Conservation (phyloP, 2,888 invertebrate genomes). For the Tachina grossa region DNA sequence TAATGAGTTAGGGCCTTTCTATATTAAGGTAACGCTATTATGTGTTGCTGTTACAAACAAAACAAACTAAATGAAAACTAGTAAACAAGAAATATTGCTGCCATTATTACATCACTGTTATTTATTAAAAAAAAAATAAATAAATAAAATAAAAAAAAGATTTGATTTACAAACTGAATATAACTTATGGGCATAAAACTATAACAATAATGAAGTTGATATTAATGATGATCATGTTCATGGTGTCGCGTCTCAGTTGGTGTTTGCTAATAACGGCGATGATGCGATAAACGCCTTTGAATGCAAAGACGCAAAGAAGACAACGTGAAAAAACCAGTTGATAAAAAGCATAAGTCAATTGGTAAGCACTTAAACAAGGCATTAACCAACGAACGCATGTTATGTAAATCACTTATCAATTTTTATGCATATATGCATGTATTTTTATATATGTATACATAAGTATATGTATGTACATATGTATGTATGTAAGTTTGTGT, state of each 20-base stretch:
- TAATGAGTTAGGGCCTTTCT: no score
- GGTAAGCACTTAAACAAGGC: constrained; percentile 18
- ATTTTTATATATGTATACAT: no score
- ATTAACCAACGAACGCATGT: constrained; percentile 32
- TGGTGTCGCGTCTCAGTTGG: constrained; percentile 2
- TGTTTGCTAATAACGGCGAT: constrained; percentile 1
- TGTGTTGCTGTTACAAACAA: background rate
- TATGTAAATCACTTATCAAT: constrained; percentile 51
- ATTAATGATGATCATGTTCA: constrained; percentile 22
- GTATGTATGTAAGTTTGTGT: background rate
- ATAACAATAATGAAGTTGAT: constrained; percentile 26
- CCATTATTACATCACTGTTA: constrained; percentile 29
- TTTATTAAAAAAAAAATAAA: constrained; percentile 10
- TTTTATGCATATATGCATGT: background rate
- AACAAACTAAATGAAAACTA: background rate
- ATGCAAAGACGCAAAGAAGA: constrained; percentile 27
- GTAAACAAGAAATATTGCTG: background rate
- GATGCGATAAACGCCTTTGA: constrained; percentile 54
- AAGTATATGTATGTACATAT: background rate
- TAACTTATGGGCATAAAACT: constrained; percentile 14
- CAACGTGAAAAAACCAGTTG: constrained; percentile 58
- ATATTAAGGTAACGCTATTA: background rate
- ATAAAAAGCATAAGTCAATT: constrained; percentile 24
- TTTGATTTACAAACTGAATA: background rate
- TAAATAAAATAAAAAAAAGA: no score